Evolutionary conservation across 2,113 vertebrate genomes (phyloP), one percentile per base, ranked within the genome.

Genomic region (Turnix velox): DNA sequence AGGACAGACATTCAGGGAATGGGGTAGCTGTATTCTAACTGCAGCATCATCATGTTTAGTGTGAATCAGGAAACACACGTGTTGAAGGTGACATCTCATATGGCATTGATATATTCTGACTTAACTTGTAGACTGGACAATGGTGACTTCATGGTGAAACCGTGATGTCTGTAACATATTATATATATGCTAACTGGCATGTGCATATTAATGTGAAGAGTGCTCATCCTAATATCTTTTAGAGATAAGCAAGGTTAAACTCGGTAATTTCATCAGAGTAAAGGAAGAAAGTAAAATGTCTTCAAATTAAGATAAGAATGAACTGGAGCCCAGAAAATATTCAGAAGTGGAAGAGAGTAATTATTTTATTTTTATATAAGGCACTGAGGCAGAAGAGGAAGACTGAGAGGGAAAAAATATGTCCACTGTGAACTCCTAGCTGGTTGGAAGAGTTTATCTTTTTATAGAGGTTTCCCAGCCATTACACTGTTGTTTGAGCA

Each of bases 101-200:
- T 3, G 61, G 39, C 62, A 24, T 13, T 20, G 1, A 1, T 31
- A 6, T 18, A 9, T 35, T 35, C 35, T 66, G 49, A 15, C 42
- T 73, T 37, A 45, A 6, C 22, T 12, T 13, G 2, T 27, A 12
- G 52, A 0, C 37, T 17, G 73, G 33, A 27, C 18, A 8, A 0
- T 17, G 39, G 78, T 49, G 40, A 18, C 12, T 7, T 18, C 12
- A 3, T 25, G 75, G 67, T 39, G 51, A 30, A 48, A 12, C 46
- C 33, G 3, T 1, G n/a, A 39, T n/a, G 14, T 27, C 43, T 58
- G 30, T n/a, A 25, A 11, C 33, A 4, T 8, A 1, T 7, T 31
- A 0, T 10, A 1, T 13, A 45, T 42, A n/a, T 75, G 0, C n/a
- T 5, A 31, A 22, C 19, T 35, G 59, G 8, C 42, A 4, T 2